Percentiles rank a stretch among this genome's conserved stretches.
Evolutionary conservation across 2,888 invertebrate species (phyloP).

Genomic region (Hermaeophaga mercurialis): DNA sequence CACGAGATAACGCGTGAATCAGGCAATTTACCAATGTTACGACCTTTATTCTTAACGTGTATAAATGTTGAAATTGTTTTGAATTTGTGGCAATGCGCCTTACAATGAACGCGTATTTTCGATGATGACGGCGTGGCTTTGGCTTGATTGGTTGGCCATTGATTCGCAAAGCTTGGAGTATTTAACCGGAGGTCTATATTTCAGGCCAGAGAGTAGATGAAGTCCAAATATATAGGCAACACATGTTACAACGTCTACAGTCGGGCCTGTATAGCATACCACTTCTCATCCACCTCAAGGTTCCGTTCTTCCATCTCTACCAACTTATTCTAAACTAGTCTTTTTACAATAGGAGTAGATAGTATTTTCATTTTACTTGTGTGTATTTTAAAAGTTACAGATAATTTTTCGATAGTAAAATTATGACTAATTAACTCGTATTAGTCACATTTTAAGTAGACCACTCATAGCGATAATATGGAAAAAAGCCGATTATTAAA

Average conservation of each 20-base stretch:
- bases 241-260: background rate
- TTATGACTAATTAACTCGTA: background rate
- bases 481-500: too few relatives aligned
- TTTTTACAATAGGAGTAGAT: too few relatives aligned
- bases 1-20: constrained; percentile 7
- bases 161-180: too few relatives aligned
- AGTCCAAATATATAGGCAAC: too few relatives aligned
- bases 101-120: background rate
- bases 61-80: background rate
- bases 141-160: background rate
- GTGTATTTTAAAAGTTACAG: too few relatives aligned
- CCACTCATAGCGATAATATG: too few relatives aligned
- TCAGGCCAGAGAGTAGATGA: constrained; percentile 16
- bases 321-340: too few relatives aligned
- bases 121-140: background rate
- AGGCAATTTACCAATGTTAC: background rate
- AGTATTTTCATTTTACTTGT: too few relatives aligned
- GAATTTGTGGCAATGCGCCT: constrained; percentile 8
- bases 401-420: background rate
- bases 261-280: constrained; percentile 9
- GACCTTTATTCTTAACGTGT: background rate
- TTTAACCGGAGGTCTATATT: constrained; percentile 3
- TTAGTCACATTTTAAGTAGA: background rate
- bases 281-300: background rate
- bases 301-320: background rate